Evolutionary conservation across 2,888 invertebrate species (phyloP).

Genomic region (Antheraea assamensis): DNA sequence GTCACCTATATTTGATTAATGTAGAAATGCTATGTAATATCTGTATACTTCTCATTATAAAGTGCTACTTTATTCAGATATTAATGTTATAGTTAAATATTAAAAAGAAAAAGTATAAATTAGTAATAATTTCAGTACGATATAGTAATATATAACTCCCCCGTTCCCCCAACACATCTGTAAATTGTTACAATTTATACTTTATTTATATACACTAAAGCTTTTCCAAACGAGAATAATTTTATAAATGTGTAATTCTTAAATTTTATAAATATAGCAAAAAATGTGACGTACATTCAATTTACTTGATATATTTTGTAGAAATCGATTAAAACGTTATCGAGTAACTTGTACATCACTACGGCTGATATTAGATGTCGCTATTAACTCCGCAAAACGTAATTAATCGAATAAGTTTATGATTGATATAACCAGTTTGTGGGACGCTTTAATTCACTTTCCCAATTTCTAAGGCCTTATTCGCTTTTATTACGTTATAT

Average conservation of each 20-base stretch:
- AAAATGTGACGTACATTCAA: neutral
- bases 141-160: too few relatives aligned
- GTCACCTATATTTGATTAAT: too few relatives aligned
- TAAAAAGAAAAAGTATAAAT: neutral
- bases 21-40: too few relatives aligned
- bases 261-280: neutral
- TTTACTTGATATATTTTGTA: neutral
- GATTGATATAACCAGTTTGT: constrained; percentile 83
- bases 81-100: neutral
- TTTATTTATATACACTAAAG: neutral
- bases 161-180: too few relatives aligned
- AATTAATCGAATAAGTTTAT: constrained; percentile 83
- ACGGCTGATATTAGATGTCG: constrained; percentile 77
- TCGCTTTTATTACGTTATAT: constrained; percentile 78
- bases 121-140: too few relatives aligned
- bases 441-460: constrained; percentile 81
- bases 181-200: neutral
- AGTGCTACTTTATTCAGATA: too few relatives aligned
- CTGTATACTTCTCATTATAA: neutral
- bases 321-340: neutral
- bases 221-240: neutral
- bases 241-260: neutral
- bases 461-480: constrained; percentile 68
- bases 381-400: constrained; percentile 83
- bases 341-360: constrained; percentile 49